phyloP scores from a whole-genome alignment of 2,797 vertebrate species.

The Schizopygopsis malacanthus region DNA sequence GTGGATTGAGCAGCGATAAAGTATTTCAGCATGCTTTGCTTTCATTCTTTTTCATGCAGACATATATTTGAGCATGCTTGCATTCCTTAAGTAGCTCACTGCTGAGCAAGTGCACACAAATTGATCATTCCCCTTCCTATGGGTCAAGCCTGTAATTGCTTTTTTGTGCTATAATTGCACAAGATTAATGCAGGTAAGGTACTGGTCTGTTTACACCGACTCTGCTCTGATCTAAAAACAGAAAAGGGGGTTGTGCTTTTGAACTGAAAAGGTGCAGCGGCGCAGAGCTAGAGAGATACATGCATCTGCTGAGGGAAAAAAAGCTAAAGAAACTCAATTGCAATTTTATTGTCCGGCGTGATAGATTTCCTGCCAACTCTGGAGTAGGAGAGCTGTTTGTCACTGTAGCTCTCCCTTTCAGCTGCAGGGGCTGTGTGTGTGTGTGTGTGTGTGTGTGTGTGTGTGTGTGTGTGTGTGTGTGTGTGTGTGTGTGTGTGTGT shows the following conservation, averaged over 20 bases:
- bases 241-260: constrained; percentile 67
- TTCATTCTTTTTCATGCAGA: constrained; percentile 3
- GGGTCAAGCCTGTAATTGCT: constrained; percentile 67
- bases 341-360: constrained; percentile 99
- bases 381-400: constrained; percentile 98
- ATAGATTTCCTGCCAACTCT: constrained; percentile 99
- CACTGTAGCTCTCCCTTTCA: constrained; percentile 92
- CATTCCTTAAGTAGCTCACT: constrained; percentile 31
- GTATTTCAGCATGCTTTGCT: neutral
- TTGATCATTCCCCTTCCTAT: constrained; percentile 64
- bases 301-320: constrained; percentile 90
- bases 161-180: constrained; percentile 75
- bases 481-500: constrained; percentile 41
- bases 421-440: constrained; percentile 76
- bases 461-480: constrained; percentile 41
- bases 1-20: neutral
- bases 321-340: constrained; percentile 99
- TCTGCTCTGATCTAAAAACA: constrained; percentile 74
- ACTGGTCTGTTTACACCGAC: constrained; percentile 66
- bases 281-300: constrained; percentile 87
- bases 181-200: constrained; percentile 78
- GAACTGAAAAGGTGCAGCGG: constrained; percentile 82
- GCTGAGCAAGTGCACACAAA: constrained; percentile 53
- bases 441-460: constrained; percentile 41
- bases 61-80: neutral